These are phyloP conservation scores for Enteromius unitaeniatus DNA, from an alignment of 2,797 vertebrate genomes.

Conservation along the genomic window DNA sequence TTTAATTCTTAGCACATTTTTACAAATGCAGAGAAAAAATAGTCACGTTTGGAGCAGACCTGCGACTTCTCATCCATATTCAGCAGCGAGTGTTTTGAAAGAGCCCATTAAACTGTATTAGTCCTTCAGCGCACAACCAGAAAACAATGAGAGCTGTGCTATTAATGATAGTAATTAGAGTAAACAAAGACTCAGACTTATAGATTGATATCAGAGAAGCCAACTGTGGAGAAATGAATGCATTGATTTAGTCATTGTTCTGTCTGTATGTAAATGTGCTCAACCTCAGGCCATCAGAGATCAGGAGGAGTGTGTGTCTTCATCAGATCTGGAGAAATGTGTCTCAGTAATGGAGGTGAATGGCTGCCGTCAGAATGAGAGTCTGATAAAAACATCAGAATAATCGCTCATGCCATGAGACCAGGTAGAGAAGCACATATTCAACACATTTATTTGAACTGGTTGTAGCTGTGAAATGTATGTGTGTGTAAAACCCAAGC, in stretches of 20 bases:
- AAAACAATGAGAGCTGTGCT: constrained; percentile 67
- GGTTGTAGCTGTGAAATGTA: not conserved
- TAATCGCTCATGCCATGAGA: not conserved
- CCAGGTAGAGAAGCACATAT: not conserved
- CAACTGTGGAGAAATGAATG: not conserved
- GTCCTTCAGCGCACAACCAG: constrained; percentile 59
- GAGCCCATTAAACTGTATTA: constrained; percentile 69
- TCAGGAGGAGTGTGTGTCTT: not conserved
- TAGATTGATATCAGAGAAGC: constrained; percentile 46
- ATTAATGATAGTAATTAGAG: constrained; percentile 73
- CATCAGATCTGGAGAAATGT: not conserved
- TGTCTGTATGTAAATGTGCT: not conserved
- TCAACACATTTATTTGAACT: not conserved
- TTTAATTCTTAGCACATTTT: constrained; percentile 63
- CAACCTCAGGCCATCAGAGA: not conserved
- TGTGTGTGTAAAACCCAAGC: not conserved
- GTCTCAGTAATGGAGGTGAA: not conserved
- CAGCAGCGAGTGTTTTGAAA: constrained; percentile 63
- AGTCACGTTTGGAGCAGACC: constrained; percentile 55
- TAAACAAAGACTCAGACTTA: constrained; percentile 66
- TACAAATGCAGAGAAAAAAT: constrained; percentile 60
- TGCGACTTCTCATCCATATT: constrained; percentile 67
- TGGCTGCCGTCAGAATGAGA: not conserved
- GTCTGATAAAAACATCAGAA: not conserved
- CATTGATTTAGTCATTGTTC: constrained; percentile 2